Conservation (phyloP, 2,888 invertebrate genomes). For the Drosophila greeni region DNA sequence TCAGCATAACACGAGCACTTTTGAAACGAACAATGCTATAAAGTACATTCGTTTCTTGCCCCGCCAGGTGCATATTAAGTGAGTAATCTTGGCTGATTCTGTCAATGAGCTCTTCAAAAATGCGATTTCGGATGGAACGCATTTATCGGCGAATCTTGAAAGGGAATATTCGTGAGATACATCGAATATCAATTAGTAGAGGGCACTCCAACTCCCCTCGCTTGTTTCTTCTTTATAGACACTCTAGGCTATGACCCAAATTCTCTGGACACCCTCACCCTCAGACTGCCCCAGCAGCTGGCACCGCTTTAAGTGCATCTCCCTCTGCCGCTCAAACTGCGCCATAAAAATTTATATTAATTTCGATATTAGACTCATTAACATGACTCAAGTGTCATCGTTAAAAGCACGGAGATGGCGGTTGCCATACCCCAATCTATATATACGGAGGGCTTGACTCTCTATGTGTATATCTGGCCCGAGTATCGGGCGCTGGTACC, state of each 20-base stretch:
- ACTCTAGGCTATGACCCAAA: conserved; percentile 65
- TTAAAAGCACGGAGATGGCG: conserved; percentile 34
- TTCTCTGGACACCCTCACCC: conserved; percentile 25
- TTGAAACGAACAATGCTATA: conserved; percentile 16
- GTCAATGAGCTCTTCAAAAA: conserved; percentile 46
- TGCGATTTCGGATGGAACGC: conserved; percentile 39
- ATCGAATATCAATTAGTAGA: conserved; percentile 67
- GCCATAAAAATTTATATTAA: conserved; percentile 68
- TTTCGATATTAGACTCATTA: conserved; percentile 73
- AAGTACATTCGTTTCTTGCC: neutral
- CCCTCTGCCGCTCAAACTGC: conserved; percentile 52
- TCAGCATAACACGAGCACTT: conserved; percentile 20
- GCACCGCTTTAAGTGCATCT: conserved; percentile 57
- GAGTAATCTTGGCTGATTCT: neutral
- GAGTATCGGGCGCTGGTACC: conserved; percentile 27
- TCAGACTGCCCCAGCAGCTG: conserved; percentile 44
- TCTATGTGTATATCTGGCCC: conserved; percentile 9
- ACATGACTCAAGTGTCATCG: conserved; percentile 45
- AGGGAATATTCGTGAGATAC: conserved; percentile 44
- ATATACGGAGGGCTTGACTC: conserved; percentile 54
- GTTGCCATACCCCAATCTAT: conserved; percentile 36
- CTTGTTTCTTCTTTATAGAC: conserved; percentile 39
- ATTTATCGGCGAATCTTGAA: conserved; percentile 44
- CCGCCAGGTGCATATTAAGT: neutral
- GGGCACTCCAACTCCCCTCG: neutral